phyloP scores from a whole-genome alignment of 2,888 invertebrate species.

The Chymomyza fuscimana region DNA sequence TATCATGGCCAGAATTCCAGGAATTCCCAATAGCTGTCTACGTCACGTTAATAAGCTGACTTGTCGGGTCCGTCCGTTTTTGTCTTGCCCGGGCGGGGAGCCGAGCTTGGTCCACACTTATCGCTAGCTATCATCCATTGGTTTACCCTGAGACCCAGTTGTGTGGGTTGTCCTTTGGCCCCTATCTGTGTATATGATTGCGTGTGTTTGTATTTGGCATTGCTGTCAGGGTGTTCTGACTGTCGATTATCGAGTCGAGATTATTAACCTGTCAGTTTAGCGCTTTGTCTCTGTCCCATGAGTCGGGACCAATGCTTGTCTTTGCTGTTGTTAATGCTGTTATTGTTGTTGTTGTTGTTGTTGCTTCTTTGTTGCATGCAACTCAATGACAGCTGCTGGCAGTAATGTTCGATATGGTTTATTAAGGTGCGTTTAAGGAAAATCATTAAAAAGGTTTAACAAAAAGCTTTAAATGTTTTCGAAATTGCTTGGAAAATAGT shows the following conservation, averaged over 20 bases:
- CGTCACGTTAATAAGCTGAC: constrained; percentile 66
- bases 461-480: background rate
- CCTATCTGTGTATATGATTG: background rate
- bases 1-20: constrained; percentile 22
- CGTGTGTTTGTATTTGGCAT: background rate
- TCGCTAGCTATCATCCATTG: background rate
- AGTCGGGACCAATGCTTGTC: background rate
- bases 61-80: constrained; percentile 17
- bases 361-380: constrained; percentile 1
- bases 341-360: background rate
- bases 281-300: constrained; percentile 57
- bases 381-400: constrained; percentile 5
- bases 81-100: constrained; percentile 3
- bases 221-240: constrained; percentile 11
- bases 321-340: no score
- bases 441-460: background rate
- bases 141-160: background rate
- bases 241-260: constrained; percentile 75
- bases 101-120: background rate
- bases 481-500: no score
- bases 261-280: constrained; percentile 74
- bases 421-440: background rate
- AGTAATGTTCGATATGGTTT: background rate
- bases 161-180: background rate
- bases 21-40: constrained; percentile 71